Percentiles rank a stretch among this genome's conserved stretches.
phyloP scores from a whole-genome alignment of 2,888 invertebrate species.

The Hyalella azteca region DNA sequence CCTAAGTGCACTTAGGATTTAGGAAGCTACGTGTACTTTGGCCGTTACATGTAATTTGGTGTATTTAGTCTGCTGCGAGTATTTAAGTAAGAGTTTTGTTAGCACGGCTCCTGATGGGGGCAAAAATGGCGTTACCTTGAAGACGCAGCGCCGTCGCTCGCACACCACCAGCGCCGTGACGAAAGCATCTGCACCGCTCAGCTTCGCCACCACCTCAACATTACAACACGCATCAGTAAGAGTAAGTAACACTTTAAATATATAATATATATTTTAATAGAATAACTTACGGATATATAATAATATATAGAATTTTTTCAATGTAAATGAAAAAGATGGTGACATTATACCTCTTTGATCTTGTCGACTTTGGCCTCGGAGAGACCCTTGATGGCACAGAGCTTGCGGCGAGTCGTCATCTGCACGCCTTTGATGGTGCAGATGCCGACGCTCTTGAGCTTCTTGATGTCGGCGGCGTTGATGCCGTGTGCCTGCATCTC shows the following conservation, averaged over 20 bases:
- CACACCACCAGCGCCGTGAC: conserved; percentile 77
- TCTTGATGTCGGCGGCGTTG: conserved; percentile 75
- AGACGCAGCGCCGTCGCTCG: conserved; percentile 74
- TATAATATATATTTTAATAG: background rate
- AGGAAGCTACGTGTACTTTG: too few relatives aligned
- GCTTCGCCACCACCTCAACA: conserved; percentile 65
- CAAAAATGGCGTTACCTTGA: conserved; percentile 71
- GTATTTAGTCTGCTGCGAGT: too few relatives aligned
- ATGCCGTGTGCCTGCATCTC: conserved; percentile 69
- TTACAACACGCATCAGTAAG: background rate
- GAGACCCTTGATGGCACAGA: conserved; percentile 74
- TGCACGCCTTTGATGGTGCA: conserved; percentile 82
- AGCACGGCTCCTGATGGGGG: too few relatives aligned
- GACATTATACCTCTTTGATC: conserved; percentile 74
- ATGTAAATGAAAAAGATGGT: too few relatives aligned
- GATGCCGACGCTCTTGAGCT: conserved; percentile 76
- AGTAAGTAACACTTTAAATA: background rate
- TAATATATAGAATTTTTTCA: too few relatives aligned
- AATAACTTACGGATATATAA: too few relatives aligned
- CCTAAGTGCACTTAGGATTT: too few relatives aligned
- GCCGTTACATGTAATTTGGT: too few relatives aligned
- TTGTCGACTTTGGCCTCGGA: conserved; percentile 59
- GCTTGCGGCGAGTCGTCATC: conserved; percentile 77
- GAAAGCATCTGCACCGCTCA: conserved; percentile 70
- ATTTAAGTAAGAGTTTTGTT: too few relatives aligned